These are phyloP conservation scores for Bergia puertoricense DNA, from an alignment of 92 coral and sea anemone species.

Conservation along the genomic window DNA sequence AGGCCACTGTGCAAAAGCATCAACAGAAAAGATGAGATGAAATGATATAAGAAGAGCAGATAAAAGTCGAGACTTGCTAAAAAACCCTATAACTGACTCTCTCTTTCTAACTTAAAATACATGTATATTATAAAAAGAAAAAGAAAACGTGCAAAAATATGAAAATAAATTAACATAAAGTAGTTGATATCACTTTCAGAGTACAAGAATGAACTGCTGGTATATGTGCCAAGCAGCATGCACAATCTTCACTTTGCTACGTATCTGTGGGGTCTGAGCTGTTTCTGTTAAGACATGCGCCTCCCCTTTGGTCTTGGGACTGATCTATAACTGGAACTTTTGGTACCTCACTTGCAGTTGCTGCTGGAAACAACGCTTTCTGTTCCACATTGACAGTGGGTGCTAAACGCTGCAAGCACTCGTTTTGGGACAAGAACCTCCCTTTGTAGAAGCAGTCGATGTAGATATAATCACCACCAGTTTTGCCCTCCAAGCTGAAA, in stretches of 20 bases:
- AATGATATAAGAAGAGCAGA: too few relatives aligned
- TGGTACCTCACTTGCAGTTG: constrained; percentile 78
- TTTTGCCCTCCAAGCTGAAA: constrained; percentile 47
- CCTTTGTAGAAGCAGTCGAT: constrained; percentile 85
- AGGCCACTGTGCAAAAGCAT: neutral
- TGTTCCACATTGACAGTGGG: constrained; percentile 15
- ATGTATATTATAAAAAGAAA: too few relatives aligned
- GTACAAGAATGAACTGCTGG: too few relatives aligned
- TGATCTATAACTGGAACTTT: neutral
- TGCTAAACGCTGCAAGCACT: constrained; percentile 54
- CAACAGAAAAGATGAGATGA: neutral
- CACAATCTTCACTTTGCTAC: neutral
- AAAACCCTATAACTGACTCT: neutral
- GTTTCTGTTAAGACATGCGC: neutral
- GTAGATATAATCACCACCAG: constrained; percentile 51
- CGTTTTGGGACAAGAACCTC: constrained; percentile 57
- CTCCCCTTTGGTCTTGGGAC: neutral
- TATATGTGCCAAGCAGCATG: neutral
- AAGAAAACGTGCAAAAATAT: too few relatives aligned
- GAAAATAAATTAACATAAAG: too few relatives aligned
- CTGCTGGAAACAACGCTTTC: constrained; percentile 43
- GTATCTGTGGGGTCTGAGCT: neutral
- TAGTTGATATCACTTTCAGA: too few relatives aligned
- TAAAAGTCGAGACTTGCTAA: neutral
- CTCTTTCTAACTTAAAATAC: too few relatives aligned